Base-by-base conservation (phyloP, 2,888 invertebrate genomes). In the Hemithea aestivaria region DNA sequence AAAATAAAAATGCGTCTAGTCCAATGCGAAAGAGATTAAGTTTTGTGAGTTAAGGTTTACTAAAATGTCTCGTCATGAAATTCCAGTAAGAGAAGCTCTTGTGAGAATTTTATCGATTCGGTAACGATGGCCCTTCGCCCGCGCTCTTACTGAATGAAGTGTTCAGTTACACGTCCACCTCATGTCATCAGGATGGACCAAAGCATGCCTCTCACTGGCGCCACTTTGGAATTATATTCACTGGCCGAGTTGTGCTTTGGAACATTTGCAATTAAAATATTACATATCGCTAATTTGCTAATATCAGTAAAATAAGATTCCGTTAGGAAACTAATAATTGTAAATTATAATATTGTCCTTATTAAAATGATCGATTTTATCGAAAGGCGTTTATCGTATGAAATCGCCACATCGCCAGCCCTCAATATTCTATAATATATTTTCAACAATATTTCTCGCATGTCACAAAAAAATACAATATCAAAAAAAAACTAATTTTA, bases 1-100 rank as follows among this genome's bases (percentile, higher is more conserved):
- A 78, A 80, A 55, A 6, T 58, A 71, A 63, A 71, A 77, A 82
- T 79, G 81, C 82, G 81, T 85, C 87, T 87, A 87, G 87, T 87
- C 87, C 83, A 83, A 79, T 80, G 73, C 75, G 71, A 84, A 83
- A 78, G 84, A 84, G 82, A 84, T 84, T 85, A 82, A 77, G 72
- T 77, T 36, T 72, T 70, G 73, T 75, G 74, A 68, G 69, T 67
- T 81, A 76, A 79, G 82, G 69, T 71, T 69, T 66, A 51, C 58
- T 62, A 40, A 45, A 56, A 41, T 56, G 61, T 73, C 66, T 69
- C 64, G 58, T 62, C 51, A 48, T 54, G 37, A 69, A 69, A 66
- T 62, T 73, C 67, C 70, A 69, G 57, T 68, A 70, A 56, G 60
- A 58, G 62, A 66, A 63, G 59, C 63, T 73, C 71, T 70, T 65